phyloP scores from a whole-genome alignment of 2,113 vertebrate genomes.

The Naja naja region DNA sequence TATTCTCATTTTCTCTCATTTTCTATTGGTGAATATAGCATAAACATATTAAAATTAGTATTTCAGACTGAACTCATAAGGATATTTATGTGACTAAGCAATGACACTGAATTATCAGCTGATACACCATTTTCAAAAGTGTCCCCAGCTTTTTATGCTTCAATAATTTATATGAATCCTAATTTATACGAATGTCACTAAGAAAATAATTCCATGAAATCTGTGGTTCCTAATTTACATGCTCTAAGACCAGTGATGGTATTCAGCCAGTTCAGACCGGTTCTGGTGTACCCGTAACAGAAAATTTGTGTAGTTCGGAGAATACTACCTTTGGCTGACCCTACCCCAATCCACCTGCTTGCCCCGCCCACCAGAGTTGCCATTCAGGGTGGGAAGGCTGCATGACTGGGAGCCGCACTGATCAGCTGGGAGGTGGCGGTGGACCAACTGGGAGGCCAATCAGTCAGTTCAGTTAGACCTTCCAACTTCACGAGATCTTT shows the following conservation, averaged over 20 bases:
- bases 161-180: not conserved
- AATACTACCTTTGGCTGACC: no score
- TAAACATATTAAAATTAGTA: not conserved
- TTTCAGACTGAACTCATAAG: not conserved
- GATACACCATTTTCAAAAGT: not conserved
- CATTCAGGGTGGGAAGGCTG: no score
- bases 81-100: not conserved
- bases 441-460: no score
- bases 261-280: no score
- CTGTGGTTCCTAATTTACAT: not conserved
- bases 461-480: no score
- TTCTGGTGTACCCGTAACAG: no score
- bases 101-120: not conserved
- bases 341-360: no score
- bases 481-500: no score
- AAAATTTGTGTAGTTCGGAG: no score
- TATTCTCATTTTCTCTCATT: not conserved
- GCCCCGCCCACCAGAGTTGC: accelerated
- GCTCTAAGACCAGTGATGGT: not conserved
- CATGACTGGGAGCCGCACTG: no score
- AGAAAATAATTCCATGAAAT: not conserved
- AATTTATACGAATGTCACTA: not conserved
- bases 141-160: not conserved
- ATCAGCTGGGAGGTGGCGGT: no score
- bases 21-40: not conserved